A percentile compares a stretch with the other conserved stretches of the same genome.
Conservation (phyloP, 2,888 invertebrate species). For the Luffia ferchaultella region DNA sequence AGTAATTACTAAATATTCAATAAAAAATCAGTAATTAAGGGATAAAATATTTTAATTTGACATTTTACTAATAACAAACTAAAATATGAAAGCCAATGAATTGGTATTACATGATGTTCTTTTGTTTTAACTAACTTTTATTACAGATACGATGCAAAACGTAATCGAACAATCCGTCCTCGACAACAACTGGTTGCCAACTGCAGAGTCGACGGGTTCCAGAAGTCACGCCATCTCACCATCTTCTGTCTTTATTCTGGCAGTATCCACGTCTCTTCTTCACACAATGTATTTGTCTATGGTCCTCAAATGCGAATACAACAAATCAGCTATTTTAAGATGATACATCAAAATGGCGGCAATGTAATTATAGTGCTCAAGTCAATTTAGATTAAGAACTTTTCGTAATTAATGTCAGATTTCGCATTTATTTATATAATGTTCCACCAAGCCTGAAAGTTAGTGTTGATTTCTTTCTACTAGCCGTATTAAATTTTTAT, state of each 20-base stretch:
- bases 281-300: background rate
- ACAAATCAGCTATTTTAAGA: conserved; percentile 13
- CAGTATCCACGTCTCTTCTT: background rate
- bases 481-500: background rate
- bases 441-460: background rate
- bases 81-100: too few relatives aligned
- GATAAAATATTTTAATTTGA: too few relatives aligned
- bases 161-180: conserved; percentile 60
- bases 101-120: too few relatives aligned
- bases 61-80: too few relatives aligned
- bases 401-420: background rate
- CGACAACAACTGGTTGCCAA: conserved; percentile 60
- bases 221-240: conserved; percentile 29
- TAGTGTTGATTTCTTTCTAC: background rate
- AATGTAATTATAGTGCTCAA: conserved; percentile 4
- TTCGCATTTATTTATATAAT: background rate
- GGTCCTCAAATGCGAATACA: conserved; percentile 19
- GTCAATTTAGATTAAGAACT: background rate
- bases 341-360: background rate
- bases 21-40: too few relatives aligned
- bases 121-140: too few relatives aligned
- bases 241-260: conserved; percentile 19
- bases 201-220: conserved; percentile 47
- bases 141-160: conserved; percentile 60
- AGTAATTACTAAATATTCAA: too few relatives aligned